Percentiles rank a stretch among this genome's conserved stretches.
phyloP scores from a whole-genome alignment of 2,888 invertebrate species.

The Diplolepis rosae region DNA sequence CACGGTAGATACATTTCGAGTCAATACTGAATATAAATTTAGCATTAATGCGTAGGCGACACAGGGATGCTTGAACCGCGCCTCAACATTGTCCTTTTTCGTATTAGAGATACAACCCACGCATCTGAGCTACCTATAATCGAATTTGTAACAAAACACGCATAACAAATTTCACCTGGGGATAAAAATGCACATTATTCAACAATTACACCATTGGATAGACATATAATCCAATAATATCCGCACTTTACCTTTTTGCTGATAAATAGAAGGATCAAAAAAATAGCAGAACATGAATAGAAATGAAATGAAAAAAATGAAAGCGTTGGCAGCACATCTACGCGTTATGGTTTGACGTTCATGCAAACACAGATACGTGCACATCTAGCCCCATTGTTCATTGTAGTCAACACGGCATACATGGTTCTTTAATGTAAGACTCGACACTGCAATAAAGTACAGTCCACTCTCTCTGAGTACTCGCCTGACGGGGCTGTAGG shows the following conservation, averaged over 20 bases:
- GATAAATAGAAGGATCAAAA: not conserved
- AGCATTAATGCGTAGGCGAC: constrained; percentile 25
- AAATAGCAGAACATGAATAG: not conserved
- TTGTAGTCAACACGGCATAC: constrained; percentile 13
- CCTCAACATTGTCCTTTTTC: constrained; percentile 19
- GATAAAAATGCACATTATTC: too few species aligned
- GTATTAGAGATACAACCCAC: constrained; percentile 23
- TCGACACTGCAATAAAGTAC: constrained; percentile 17
- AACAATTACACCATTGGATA: not conserved
- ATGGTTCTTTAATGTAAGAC: constrained; percentile 20
- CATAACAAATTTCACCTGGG: not conserved
- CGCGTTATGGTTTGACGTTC: constrained; percentile 3
- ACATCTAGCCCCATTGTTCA: constrained; percentile 31
- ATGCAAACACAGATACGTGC: constrained; percentile 1
- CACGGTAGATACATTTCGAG: constrained; percentile 25
- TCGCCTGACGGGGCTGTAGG: too few species aligned
- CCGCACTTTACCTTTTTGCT: constrained; percentile 7
- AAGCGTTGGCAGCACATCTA: constrained; percentile 26
- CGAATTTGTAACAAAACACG: constrained; percentile 11
- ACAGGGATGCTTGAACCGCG: constrained; percentile 12
- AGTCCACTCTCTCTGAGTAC: too few species aligned
- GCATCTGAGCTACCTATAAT: constrained; percentile 7
- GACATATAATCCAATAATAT: constrained; percentile 26
- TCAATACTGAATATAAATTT: constrained; percentile 30
- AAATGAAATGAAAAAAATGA: constrained; percentile 8